These are phyloP conservation scores for Rhabdophis nuchalis DNA, from an alignment of 2,797 vertebrate genomes.

Conservation along the genomic window DNA sequence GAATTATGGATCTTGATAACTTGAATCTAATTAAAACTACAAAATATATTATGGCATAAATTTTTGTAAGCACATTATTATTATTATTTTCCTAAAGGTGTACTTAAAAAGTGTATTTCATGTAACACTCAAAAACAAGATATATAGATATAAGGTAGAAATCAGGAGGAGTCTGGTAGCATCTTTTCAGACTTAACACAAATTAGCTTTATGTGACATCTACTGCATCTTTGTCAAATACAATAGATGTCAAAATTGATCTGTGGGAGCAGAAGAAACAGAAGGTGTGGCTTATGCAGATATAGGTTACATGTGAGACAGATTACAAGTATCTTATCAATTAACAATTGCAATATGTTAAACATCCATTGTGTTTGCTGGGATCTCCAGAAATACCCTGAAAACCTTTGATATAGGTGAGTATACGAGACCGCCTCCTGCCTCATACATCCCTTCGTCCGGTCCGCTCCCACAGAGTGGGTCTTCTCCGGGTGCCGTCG, in stretches of 20 bases:
- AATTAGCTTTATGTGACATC: not conserved
- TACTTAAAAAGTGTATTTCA: not conserved
- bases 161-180: not conserved
- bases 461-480: too few relatives aligned
- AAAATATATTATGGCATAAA: not conserved
- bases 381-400: not conserved
- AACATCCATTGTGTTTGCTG: not conserved
- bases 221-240: not conserved
- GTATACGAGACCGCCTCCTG: too few relatives aligned
- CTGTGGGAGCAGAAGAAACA: not conserved
- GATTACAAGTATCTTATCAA: not conserved
- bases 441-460: too few relatives aligned
- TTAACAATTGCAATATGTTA: not conserved
- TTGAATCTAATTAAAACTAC: not conserved
- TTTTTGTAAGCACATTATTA: not conserved
- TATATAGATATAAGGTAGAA: not conserved
- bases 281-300: not conserved
- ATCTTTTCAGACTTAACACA: not conserved
- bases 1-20: not conserved
- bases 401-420: not conserved
- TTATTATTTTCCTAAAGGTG: not conserved
- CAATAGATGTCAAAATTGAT: not conserved
- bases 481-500: too few relatives aligned
- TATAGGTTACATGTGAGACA: not conserved
- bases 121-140: not conserved